Evolutionary conservation across 2,888 invertebrate genomes (phyloP).

Genomic region (Ptilodon capucinus): DNA sequence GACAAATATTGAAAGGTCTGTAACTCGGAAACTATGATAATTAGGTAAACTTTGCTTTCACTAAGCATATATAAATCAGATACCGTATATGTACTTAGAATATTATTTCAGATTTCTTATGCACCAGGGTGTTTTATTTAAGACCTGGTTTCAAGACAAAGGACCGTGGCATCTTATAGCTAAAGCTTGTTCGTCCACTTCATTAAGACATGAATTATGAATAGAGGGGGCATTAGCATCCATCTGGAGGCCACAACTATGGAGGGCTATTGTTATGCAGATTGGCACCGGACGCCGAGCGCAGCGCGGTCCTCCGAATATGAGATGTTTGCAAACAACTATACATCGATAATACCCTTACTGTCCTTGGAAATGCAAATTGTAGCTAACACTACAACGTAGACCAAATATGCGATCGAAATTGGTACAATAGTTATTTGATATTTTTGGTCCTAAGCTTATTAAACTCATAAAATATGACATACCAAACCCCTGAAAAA

Average conservation of each 20-base stretch:
- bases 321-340: slow-evolving; percentile 67
- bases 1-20: no score
- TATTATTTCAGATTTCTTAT: no score
- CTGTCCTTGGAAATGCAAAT: slow-evolving; percentile 31
- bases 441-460: no score
- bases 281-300: slow-evolving; percentile 72
- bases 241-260: slow-evolving; percentile 68
- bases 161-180: slow-evolving; percentile 49
- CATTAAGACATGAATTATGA: slow-evolving; percentile 79
- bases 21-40: no score
- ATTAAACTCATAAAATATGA: no score
- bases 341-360: slow-evolving; percentile 34
- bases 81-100: no score
- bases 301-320: slow-evolving; percentile 50
- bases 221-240: slow-evolving; percentile 73
- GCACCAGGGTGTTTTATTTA: no score
- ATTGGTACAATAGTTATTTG: no score
- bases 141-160: slow-evolving; percentile 44
- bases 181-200: slow-evolving; percentile 57
- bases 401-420: neutral
- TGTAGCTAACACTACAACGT: neutral
- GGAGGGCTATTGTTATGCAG: slow-evolving; percentile 77
- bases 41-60: no score
- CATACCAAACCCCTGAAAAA: no score
- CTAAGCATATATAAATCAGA: no score